phyloP scores from a whole-genome alignment of 2,888 invertebrate genomes.

The Lypha dubia region DNA sequence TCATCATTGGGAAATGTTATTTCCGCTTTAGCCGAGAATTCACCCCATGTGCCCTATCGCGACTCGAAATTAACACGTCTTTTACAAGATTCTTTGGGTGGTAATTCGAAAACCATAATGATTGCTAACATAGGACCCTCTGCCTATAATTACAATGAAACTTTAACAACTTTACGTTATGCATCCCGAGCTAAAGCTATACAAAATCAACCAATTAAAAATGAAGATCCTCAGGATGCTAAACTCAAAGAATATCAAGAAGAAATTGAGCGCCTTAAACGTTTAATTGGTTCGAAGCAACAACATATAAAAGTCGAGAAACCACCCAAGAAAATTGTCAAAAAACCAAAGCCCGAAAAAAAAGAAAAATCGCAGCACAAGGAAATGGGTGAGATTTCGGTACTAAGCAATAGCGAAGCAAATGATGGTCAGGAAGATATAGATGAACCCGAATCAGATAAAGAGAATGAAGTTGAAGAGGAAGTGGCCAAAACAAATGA shows the following conservation, averaged over 20 bases:
- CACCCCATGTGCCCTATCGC: constrained; percentile 97
- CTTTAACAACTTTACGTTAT: constrained; percentile 97
- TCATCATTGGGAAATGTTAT: constrained; percentile 99
- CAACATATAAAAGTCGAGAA: constrained; percentile 80
- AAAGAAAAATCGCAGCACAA: constrained; percentile 77
- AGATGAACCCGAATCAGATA: constrained; percentile 82
- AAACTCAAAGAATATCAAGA: constrained; percentile 97
- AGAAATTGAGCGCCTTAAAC: constrained; percentile 91
- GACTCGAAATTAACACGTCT: constrained; percentile 98
- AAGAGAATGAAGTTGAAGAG: constrained; percentile 81
- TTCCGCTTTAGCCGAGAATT: constrained; percentile 97
- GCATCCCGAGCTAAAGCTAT: constrained; percentile 99
- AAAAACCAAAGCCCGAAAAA: constrained; percentile 76
- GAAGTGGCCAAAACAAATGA: constrained; percentile 81
- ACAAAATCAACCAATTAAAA: constrained; percentile 98
- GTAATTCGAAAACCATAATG: constrained; percentile 99
- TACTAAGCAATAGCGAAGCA: constrained; percentile 24
- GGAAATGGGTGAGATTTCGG: constrained; percentile 72
- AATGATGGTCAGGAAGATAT: constrained; percentile 76
- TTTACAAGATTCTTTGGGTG: constrained; percentile 98
- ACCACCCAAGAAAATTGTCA: constrained; percentile 75
- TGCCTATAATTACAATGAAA: constrained; percentile 98
- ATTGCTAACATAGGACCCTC: constrained; percentile 99
- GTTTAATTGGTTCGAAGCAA: constrained; percentile 83
- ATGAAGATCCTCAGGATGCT: constrained; percentile 99